Evolutionary conservation across 2,888 invertebrate species (phyloP).

Genomic region (Xanthorhoe spadicearia): DNA sequence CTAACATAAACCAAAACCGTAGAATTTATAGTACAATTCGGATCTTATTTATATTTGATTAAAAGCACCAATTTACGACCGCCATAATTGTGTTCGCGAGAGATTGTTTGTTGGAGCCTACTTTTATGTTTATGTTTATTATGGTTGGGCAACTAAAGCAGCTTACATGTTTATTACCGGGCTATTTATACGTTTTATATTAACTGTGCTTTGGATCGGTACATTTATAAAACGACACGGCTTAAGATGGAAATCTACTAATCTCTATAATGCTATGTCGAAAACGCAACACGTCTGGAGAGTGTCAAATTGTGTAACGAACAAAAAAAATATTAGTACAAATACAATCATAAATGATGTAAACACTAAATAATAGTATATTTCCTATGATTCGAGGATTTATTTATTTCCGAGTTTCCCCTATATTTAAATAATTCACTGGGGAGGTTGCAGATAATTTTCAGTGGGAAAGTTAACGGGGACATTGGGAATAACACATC

Average conservation of each 20-base stretch:
- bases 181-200: conserved; percentile 2
- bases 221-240: background rate
- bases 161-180: conserved; percentile 2
- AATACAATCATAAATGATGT: too few relatives aligned
- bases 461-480: background rate
- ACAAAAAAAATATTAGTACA: too few relatives aligned
- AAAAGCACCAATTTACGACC: conserved; percentile 2
- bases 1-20: background rate
- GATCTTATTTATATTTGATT: conserved; percentile 2
- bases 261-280: background rate
- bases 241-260: background rate
- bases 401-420: too few relatives aligned
- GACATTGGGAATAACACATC: background rate
- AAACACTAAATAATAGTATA: too few relatives aligned
- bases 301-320: too few relatives aligned
- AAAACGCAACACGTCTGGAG: background rate
- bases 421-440: too few relatives aligned
- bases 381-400: too few relatives aligned
- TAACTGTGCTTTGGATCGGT: background rate
- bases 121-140: conserved; percentile 6
- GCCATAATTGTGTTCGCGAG: conserved; percentile 4
- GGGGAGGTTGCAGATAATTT: background rate
- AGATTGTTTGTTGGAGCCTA: background rate
- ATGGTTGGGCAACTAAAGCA: conserved; percentile 1
- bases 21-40: conserved; percentile 5